A percentile compares a stretch with the other conserved stretches of the same genome.
phyloP scores from a whole-genome alignment of 2,888 invertebrate genomes.

The Alviniconcha strummeri region DNA sequence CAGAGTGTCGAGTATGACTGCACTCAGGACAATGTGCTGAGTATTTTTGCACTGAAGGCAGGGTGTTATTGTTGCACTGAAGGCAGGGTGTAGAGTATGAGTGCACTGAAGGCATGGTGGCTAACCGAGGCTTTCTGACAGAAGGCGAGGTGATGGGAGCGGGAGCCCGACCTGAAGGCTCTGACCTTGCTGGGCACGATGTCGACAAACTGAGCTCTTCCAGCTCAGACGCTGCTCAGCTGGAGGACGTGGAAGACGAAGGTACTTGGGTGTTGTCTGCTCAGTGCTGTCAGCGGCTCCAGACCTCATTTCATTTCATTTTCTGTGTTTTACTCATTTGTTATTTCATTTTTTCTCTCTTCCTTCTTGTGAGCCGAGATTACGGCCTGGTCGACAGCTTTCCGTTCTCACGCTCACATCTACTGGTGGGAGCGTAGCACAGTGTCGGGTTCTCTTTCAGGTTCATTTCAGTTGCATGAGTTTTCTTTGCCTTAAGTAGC shows the following conservation, averaged over 20 bases:
- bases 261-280: conserved; percentile 47
- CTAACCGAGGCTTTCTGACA: conserved; percentile 33
- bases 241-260: conserved; percentile 63
- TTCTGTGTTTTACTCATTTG: conserved; percentile 18
- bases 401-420: conserved; percentile 20
- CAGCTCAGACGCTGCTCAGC: conserved; percentile 65
- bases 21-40: too few species aligned
- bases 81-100: neutral
- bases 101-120: neutral
- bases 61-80: neutral
- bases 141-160: conserved; percentile 29
- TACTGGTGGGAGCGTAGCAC: conserved; percentile 20
- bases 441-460: conserved; percentile 21
- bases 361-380: neutral
- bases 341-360: conserved; percentile 23
- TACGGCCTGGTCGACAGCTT: conserved; percentile 1
- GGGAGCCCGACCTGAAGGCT: conserved; percentile 4
- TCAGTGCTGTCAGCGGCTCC: conserved; percentile 5
- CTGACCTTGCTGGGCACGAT: neutral
- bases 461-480: conserved; percentile 40
- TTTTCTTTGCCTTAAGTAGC: conserved; percentile 36
- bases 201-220: conserved; percentile 64
- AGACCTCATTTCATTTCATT: conserved; percentile 19
- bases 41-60: too few species aligned
- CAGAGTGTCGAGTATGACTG: too few species aligned